A percentile compares a stretch with the other conserved stretches of the same genome.
phyloP scores from a whole-genome alignment of 2,888 invertebrate genomes.

The Odontomyia ornata region DNA sequence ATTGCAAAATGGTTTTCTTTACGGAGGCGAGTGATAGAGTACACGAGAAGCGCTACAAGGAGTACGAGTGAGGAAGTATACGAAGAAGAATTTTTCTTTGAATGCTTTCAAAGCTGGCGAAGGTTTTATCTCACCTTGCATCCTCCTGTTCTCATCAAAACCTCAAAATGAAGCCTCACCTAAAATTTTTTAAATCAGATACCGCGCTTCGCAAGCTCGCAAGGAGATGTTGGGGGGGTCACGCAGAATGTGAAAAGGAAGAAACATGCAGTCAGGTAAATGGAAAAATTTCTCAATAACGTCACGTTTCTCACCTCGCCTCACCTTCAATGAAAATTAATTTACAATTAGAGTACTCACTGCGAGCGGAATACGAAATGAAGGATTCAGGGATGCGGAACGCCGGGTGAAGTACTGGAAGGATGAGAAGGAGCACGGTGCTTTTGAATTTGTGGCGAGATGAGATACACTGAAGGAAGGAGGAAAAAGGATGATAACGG shows the following conservation, averaged over 20 bases:
- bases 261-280: background rate
- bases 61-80: background rate
- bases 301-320: slow-evolving; percentile 38
- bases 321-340: slow-evolving; percentile 44
- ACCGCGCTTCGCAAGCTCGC: background rate
- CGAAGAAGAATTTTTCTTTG: background rate
- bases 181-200: background rate
- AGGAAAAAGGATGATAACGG: background rate
- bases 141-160: background rate
- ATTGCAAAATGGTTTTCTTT: background rate
- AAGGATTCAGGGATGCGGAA: background rate
- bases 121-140: background rate
- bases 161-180: background rate
- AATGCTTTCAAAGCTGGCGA: background rate
- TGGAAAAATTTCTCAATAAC: slow-evolving; percentile 6
- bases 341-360: slow-evolving; percentile 37
- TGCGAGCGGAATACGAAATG: slow-evolving; percentile 34
- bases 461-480: background rate
- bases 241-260: background rate
- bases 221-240: background rate
- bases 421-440: background rate
- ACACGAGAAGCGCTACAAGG: too few relatives aligned
- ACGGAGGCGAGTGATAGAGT: too few relatives aligned
- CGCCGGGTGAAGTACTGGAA: background rate
- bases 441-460: background rate